These are phyloP conservation scores for Habroteleia sp. DNA, from an alignment of 2,888 invertebrate genomes.

Conservation along the genomic window DNA sequence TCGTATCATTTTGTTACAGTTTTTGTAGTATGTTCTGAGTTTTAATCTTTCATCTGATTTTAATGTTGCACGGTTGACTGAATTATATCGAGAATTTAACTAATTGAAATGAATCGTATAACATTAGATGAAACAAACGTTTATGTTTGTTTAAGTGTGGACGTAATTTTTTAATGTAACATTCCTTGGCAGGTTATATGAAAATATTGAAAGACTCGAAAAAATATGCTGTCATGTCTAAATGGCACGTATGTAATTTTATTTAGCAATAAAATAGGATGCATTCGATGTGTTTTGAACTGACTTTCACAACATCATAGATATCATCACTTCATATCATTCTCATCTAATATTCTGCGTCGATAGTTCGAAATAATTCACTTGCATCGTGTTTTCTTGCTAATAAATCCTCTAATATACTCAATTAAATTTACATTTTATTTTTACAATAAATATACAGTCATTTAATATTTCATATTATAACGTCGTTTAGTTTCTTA, in stretches of 20 bases:
- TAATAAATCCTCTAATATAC: constrained; percentile 40
- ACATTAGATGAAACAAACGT: background rate
- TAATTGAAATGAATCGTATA: background rate
- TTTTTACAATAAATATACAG: constrained; percentile 45
- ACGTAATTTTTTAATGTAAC: constrained; percentile 44
- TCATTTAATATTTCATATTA: constrained; percentile 47
- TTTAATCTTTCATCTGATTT: background rate
- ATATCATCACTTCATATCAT: constrained; percentile 78
- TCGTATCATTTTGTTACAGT: background rate
- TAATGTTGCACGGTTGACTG: constrained; percentile 10
- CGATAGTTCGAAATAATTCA: constrained; percentile 70
- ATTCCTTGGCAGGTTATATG: constrained; percentile 64
- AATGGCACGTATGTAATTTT: constrained; percentile 32
- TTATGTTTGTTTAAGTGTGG: background rate
- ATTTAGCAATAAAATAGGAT: constrained; percentile 17
- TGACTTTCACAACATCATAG: constrained; percentile 78
- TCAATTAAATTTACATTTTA: constrained; percentile 47
- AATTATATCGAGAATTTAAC: constrained; percentile 1
- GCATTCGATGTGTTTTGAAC: constrained; percentile 63
- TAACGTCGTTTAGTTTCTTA: constrained; percentile 63
- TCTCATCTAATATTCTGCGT: constrained; percentile 76
- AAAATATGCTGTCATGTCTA: constrained; percentile 56
- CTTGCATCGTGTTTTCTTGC: constrained; percentile 49
- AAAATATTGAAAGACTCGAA: constrained; percentile 56
- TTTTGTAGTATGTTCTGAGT: background rate